Conservation (phyloP, 1,140 invertebrate species). For the Proctacanthus coquilletti region DNA sequence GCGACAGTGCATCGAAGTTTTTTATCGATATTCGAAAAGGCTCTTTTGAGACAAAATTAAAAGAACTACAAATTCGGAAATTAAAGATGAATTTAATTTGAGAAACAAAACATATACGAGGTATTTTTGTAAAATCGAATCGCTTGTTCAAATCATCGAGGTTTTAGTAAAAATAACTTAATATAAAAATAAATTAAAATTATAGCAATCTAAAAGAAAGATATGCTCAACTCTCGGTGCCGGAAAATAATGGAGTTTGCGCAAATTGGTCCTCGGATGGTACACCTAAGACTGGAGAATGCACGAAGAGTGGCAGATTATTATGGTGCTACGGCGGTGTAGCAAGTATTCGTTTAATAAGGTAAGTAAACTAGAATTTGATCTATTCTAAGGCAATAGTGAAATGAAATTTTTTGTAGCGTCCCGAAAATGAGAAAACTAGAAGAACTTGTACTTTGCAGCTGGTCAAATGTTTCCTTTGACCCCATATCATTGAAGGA, state of each 20-base stretch:
- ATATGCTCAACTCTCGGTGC: no score
- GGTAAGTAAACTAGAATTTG: conserved; percentile 11
- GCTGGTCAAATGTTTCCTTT: conserved; percentile 22
- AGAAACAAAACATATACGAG: no score
- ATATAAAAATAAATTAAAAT: no score
- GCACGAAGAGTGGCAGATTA: conserved; percentile 11
- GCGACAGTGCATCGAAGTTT: no score
- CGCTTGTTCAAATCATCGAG: no score
- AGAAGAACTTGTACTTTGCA: conserved; percentile 15
- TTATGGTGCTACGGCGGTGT: conserved; percentile 24
- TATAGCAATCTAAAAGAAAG: no score
- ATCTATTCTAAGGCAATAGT: neutral
- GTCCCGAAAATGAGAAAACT: conserved; percentile 9
- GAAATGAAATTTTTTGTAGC: conserved; percentile 4
- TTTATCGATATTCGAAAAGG: no score
- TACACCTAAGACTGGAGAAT: conserved; percentile 19
- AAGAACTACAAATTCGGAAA: no score
- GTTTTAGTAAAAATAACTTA: no score
- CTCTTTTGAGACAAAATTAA: no score
- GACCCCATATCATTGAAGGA: conserved; percentile 19
- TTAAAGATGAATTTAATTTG: no score
- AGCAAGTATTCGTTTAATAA: conserved; percentile 16
- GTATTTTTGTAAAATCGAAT: no score
- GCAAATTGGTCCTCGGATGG: conserved; percentile 17
- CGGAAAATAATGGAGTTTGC: conserved; percentile 8